Evolutionary conservation across 2,888 invertebrate genomes (phyloP), one percentile per base, ranked within the genome.

Genomic region (Polydrusus cervinus): DNA sequence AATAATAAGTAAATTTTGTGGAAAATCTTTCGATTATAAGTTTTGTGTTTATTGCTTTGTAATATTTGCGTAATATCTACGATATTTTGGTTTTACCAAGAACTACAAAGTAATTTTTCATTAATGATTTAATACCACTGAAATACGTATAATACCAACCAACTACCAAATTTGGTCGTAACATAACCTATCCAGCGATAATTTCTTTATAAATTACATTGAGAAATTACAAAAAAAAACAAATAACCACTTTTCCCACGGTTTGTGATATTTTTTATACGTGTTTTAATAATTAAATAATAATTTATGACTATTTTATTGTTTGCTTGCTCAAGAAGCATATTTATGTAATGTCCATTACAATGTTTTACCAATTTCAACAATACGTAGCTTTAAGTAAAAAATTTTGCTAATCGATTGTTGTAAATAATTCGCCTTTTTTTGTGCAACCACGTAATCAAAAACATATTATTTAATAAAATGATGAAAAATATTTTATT

Each of bases 341-440:
- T 43, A 34, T 43, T 43, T 43, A 43, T 43, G n/a, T 43, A 43
- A 43, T 13, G 3, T 1, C 13, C 43, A 43, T 40, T 40, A 40
- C 3, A 40, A 40, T 40, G 40, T 40, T 43, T 43, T n/a, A n/a
- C 43, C 13, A 43, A 43, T n/a, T 43, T 43, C 10, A 43, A 43
- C 43, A 43, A 43, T 43, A 43, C 43, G 43, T n/a, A 43, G n/a
- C 13, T 43, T 43, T 43, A n/a, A 3, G n/a, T 43, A 13, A 43
- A 43, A 43, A 43, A 43, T n/a, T n/a, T 43, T n/a, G 43, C 43
- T 43, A 43, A 43, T 43, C n/a, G 43, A 43, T 43, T n/a, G 43
- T n/a, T 43, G 43, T 43, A 13, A 43, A 43, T 43, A 43, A n/a
- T n/a, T 43, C n/a, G 13, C n/a, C n/a, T 11, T 43, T 43, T 40